These are phyloP conservation scores for Daubentonia madagascariensis DNA, from an alignment of 2,113 vertebrate species.

Conservation along the genomic window DNA sequence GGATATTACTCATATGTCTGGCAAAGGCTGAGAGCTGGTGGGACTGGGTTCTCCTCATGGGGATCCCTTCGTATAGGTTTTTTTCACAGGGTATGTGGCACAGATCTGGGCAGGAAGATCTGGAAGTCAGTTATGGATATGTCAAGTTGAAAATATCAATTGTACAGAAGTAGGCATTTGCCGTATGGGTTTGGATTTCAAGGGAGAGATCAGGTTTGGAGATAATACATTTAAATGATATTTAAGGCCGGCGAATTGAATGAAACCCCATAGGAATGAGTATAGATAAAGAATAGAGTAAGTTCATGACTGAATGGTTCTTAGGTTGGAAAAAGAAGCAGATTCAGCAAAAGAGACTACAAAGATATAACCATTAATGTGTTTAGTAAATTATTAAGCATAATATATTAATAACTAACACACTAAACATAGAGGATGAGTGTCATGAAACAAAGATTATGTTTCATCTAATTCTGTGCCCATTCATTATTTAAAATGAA, in stretches of 20 bases:
- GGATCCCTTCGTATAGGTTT: background rate
- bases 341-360: background rate
- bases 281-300: background rate
- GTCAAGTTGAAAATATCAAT: background rate
- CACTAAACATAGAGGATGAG: background rate
- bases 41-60: background rate
- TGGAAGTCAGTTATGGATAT: background rate
- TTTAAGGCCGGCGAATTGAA: background rate
- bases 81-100: background rate
- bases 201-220: background rate
- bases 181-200: background rate
- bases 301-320: background rate
- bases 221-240: background rate
- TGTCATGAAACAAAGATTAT: background rate
- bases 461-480: background rate
- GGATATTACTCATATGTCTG: too few species aligned
- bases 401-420: background rate
- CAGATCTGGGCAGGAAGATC: background rate
- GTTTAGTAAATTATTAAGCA: background rate
- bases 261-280: background rate
- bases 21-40: background rate
- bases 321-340: background rate
- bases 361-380: background rate
- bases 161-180: background rate
- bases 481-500: background rate